Evolutionary conservation across 2,797 vertebrate genomes (phyloP), one percentile per base, ranked within the genome.

Genomic region (Paramormyrops hopkinsi): DNA sequence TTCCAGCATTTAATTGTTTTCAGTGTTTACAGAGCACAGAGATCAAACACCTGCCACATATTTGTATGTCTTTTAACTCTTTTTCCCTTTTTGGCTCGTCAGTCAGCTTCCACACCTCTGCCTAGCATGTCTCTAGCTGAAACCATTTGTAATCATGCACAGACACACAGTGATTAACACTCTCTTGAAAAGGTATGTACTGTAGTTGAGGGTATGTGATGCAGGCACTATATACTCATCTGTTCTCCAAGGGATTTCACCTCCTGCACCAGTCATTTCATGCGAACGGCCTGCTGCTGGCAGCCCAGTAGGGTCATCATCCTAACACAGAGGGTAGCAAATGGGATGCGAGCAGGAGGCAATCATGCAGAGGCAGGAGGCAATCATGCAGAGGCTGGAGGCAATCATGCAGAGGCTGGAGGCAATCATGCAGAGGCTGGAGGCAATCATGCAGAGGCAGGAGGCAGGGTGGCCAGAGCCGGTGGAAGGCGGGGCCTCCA

Each of bases 231-330:
- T n/a, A 37, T 69, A 50, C 37, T 89, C 86, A 92, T 91, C 91
- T 93, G 89, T 88, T 65, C 44, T 44, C 82, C 90, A 51, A 91
- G 90, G 17, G 83, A 89, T 86, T 85, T 90, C 62, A 91, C 90
- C 82, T 93, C 90, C 53, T 46, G 88, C 17, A 90, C 90, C 51
- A 92, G 87, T 29, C 88, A 89, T 50, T 41, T 82, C 69, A 92
- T 84, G 82, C 73, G 90, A 41, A 91, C 51, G 5, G 88, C 89
- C 56, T 33, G 3, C 65, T 29, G 11, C 25, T 69, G 11, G 65
- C 65, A 69, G 65, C 29, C 65, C 25, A 33, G 65, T 69, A 33
- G 65, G 11, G 65, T 69, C 65, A 33, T 12, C 29, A 33, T 69
- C 25, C 65, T 33, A 29, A 11, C 37, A 87, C 48, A 89, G 25